These are phyloP conservation scores for Eustalomyia histrio DNA, from an alignment of 2,888 invertebrate genomes.

Conservation along the genomic window DNA sequence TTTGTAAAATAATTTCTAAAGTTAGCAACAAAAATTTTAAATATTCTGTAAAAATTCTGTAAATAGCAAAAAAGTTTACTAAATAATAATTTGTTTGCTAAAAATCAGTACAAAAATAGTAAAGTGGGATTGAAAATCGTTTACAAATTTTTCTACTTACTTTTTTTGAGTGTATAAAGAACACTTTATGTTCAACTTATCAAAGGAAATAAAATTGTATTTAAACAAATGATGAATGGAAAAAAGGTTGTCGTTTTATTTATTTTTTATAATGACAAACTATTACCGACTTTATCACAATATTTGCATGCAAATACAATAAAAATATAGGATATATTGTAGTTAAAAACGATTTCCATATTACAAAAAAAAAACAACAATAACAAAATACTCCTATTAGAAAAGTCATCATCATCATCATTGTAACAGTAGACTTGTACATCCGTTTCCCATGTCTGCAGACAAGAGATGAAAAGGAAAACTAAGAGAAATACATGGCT, in stretches of 20 bases:
- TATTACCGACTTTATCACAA: constrained; percentile 7
- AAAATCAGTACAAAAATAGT: too few species aligned
- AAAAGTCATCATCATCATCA: constrained; percentile 15
- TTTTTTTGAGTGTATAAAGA: too few species aligned
- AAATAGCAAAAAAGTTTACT: too few species aligned
- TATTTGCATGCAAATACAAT: constrained; percentile 12
- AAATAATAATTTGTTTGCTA: too few species aligned
- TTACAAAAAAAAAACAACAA: constrained; percentile 23
- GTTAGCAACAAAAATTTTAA: too few species aligned
- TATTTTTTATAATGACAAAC: constrained; percentile 34
- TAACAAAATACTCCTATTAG: constrained; percentile 18
- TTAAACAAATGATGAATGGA: constrained; percentile 12
- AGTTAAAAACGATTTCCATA: constrained; percentile 44
- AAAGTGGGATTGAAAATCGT: too few species aligned
- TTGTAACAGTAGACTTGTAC: constrained; percentile 15
- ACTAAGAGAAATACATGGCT: constrained; percentile 2
- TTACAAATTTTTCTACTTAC: too few species aligned
- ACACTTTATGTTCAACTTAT: neutral
- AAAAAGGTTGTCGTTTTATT: constrained; percentile 13
- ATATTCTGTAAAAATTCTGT: too few species aligned
- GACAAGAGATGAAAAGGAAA: neutral
- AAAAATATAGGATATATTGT: constrained; percentile 19
- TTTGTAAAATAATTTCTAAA: too few species aligned
- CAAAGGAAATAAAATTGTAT: constrained; percentile 45
- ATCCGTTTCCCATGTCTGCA: constrained; percentile 35